phyloP scores from a whole-genome alignment of 2,888 invertebrate genomes.

The Lycocerus yunnanus region DNA sequence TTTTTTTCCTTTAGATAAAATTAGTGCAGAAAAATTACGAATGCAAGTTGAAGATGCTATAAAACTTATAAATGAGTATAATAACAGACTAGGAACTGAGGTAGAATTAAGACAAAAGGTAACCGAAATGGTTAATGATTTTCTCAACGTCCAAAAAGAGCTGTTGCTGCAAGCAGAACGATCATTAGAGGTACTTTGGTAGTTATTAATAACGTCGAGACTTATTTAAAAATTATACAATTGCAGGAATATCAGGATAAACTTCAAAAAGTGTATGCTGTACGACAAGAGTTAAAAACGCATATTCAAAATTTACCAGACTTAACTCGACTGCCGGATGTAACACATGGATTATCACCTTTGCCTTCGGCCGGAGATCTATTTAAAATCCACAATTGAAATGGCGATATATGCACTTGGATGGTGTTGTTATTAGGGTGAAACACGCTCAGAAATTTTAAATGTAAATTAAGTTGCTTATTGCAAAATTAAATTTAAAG shows the following conservation, averaged over 20 bases:
- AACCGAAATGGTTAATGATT: conserved; percentile 85
- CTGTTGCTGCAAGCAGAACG: conserved; percentile 84
- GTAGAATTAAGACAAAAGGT: conserved; percentile 88
- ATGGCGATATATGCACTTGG: background rate
- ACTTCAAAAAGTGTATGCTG: conserved; percentile 81
- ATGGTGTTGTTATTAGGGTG: background rate
- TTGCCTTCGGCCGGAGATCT: conserved; percentile 94
- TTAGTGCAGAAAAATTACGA: conserved; percentile 77
- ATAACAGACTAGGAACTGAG: conserved; percentile 82
- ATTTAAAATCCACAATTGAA: conserved; percentile 68
- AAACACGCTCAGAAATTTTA: background rate
- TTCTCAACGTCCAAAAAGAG: conserved; percentile 84
- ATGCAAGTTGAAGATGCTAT: conserved; percentile 88
- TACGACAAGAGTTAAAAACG: conserved; percentile 87
- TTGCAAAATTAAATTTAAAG: background rate
- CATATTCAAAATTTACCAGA: conserved; percentile 94
- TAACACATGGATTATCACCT: conserved; percentile 90
- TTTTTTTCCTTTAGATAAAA: conserved; percentile 66
- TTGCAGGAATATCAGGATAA: conserved; percentile 91
- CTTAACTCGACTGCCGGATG: conserved; percentile 87
- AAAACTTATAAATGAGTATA: conserved; percentile 85
- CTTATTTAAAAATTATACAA: background rate
- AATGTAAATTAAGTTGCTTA: background rate
- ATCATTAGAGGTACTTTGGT: conserved; percentile 74
- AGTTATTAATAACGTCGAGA: background rate